Base-by-base conservation (phyloP, 2,797 vertebrate genomes). In the Gorsachius magnificus region DNA sequence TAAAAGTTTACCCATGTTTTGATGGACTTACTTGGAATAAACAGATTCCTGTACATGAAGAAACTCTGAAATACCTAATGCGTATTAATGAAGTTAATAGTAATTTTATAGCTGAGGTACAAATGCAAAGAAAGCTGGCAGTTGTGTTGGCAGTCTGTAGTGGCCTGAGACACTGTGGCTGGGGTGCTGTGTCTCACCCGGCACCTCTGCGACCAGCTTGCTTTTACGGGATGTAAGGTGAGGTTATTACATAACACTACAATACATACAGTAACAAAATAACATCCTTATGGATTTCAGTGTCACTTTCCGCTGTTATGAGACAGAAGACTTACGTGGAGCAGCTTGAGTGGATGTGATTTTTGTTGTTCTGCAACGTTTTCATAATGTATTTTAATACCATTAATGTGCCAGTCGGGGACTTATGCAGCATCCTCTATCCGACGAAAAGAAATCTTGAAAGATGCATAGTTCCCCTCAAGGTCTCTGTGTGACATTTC, bases 241-340 rank as follows among this genome's bases (percentile, higher is more conserved):
- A 60, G 22, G 16, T 69, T 90, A 25, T 88, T 92, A 26, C 10
- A 4, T 60, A 94, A 69, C 16, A 38, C 22, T 24, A 36, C n/a
- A 74, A 35, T 41, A 61, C 2, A 4, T 48, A 16, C 0, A 0
- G 16, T 19, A 24, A 54, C 10, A 54, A 64, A 76, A 43, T 51
- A 57, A 48, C 18, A 66, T 74, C 8, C 16, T 18, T 56, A 25
- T 3, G 43, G 18, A 16, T 87, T 74, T 68, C 15, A 21, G 3
- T 71, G 11, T 54, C 3, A 4, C 11, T 61, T 88, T 70, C 54
- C 61, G 21, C 7, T 64, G 0, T 78, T 83, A 48, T 29, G 46
- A 71, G 24, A 46, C 43, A 29, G 28, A 77, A 89, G 22, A 8
- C 6, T 68, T 90, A n/a, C 8, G 10, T 29, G 41, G 5, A 81